Conservation (phyloP, 2,113 vertebrate genomes). For the Glaucomys volans region DNA sequence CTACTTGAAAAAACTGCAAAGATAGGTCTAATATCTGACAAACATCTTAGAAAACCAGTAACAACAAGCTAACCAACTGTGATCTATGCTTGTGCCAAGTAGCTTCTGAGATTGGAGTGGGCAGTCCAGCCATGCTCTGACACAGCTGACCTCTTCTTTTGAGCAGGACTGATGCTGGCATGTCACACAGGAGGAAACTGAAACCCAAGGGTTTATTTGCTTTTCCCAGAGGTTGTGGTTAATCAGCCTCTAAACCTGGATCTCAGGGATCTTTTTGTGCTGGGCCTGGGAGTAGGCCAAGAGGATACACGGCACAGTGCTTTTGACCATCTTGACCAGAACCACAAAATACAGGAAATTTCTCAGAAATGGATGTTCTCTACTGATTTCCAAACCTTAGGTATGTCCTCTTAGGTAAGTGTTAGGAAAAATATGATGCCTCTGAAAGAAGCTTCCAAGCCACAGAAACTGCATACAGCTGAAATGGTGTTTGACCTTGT, state of each 20-base stretch:
- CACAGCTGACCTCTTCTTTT: neutral
- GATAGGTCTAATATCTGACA: neutral
- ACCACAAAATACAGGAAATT: slow-evolving; percentile 78
- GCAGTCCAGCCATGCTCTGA: too few relatives aligned
- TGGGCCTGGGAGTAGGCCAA: slow-evolving; percentile 47
- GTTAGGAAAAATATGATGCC: slow-evolving; percentile 68
- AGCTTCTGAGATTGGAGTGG: neutral
- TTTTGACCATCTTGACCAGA: slow-evolving; percentile 74
- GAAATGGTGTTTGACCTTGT: slow-evolving; percentile 54
- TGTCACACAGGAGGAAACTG: neutral
- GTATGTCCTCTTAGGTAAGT: slow-evolving; percentile 82
- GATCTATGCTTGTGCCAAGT: neutral
- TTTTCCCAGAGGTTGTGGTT: slow-evolving; percentile 59
- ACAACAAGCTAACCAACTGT: neutral
- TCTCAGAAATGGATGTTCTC: slow-evolving; percentile 76
- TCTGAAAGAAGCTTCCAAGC: slow-evolving; percentile 71
- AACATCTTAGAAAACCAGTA: neutral
- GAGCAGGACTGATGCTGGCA: neutral
- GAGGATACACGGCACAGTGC: neutral
- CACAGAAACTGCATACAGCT: slow-evolving; percentile 60
- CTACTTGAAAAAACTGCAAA: neutral
- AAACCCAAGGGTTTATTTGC: slow-evolving; percentile 7
- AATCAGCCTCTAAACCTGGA: slow-evolving; percentile 33
- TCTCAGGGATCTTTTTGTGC: slow-evolving; percentile 45
- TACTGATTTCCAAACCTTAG: slow-evolving; percentile 80